These are phyloP conservation scores for Periophthalmus modestus DNA, from an alignment of 2,113 vertebrate species.

Conservation along the genomic window DNA sequence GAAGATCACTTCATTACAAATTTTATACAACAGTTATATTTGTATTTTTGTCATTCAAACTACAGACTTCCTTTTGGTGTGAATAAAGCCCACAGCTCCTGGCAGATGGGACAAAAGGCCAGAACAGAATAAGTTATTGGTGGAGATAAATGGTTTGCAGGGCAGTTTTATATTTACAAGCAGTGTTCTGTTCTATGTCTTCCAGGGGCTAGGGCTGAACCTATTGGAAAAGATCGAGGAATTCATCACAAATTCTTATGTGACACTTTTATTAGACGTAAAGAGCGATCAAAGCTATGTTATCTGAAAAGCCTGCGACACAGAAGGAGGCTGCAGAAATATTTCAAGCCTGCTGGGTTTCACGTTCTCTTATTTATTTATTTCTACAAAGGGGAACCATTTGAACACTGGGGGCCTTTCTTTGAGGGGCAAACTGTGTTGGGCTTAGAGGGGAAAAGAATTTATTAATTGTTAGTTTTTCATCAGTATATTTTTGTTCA, in stretches of 20 bases:
- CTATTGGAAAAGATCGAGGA: slow-evolving; percentile 11
- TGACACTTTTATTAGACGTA: slow-evolving; percentile 43
- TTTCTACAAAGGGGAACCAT: not conserved
- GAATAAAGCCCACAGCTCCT: not conserved
- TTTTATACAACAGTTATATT: not conserved
- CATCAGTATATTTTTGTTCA: not conserved
- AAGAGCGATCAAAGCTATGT: slow-evolving; percentile 21
- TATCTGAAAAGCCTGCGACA: slow-evolving; percentile 25
- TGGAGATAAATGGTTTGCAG: slow-evolving; percentile 26
- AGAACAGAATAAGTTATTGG: slow-evolving; percentile 21
- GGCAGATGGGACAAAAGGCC: slow-evolving; percentile 10
- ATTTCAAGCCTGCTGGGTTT: slow-evolving; percentile 11
- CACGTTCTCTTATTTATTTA: slow-evolving; percentile 7
- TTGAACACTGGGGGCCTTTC: slow-evolving; percentile 3
- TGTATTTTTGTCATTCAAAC: not conserved
- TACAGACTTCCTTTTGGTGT: not conserved
- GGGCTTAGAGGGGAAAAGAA: not conserved
- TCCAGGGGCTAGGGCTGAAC: slow-evolving; percentile 9
- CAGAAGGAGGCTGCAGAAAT: slow-evolving; percentile 5
- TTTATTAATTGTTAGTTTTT: slow-evolving; percentile 9
- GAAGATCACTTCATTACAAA: not conserved
- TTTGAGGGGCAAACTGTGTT: slow-evolving; percentile 8
- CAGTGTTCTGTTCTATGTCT: slow-evolving; percentile 18
- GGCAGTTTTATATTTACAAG: slow-evolving; percentile 48
- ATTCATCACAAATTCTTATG: slow-evolving; percentile 29